A percentile compares a stretch with the other conserved stretches of the same genome.
Evolutionary conservation across 2,888 invertebrate genomes (phyloP).

Genomic region (Eudiplozoon nipponicum): DNA sequence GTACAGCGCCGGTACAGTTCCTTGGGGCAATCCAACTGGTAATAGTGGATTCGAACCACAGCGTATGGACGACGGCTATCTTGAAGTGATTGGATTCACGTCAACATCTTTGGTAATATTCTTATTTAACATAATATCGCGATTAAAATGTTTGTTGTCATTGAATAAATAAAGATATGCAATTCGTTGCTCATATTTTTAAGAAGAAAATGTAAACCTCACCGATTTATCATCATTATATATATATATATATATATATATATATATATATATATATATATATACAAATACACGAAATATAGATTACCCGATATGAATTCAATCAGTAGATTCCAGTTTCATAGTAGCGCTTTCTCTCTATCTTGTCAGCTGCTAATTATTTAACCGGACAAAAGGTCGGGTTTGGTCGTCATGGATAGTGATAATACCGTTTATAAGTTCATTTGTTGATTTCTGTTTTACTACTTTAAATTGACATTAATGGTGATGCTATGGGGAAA

Average conservation of each 20-base stretch:
- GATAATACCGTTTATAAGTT: too few species aligned
- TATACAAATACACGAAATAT: too few species aligned
- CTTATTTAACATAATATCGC: neutral
- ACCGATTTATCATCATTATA: neutral
- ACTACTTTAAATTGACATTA: too few species aligned
- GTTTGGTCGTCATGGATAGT: too few species aligned
- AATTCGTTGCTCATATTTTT: neutral
- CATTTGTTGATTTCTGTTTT: too few species aligned
- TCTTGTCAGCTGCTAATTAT: too few species aligned
- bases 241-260: constrained; percentile 5
- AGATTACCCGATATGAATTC: too few species aligned
- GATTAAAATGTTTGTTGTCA: constrained; percentile 7
- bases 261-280: constrained; percentile 3
- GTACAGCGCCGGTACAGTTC: constrained; percentile 24
- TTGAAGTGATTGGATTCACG: constrained; percentile 61
- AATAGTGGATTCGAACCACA: constrained; percentile 31
- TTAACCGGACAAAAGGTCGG: too few species aligned
- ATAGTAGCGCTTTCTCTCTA: too few species aligned
- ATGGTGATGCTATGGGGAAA: too few species aligned
- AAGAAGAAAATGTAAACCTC: neutral
- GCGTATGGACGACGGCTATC: constrained; percentile 56
- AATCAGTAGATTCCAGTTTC: too few species aligned
- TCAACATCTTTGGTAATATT: constrained; percentile 15
- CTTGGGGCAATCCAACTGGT: constrained; percentile 40
- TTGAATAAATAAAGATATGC: constrained; percentile 7